phyloP scores from a whole-genome alignment of 2,888 invertebrate species.

The Nudaria mundana region DNA sequence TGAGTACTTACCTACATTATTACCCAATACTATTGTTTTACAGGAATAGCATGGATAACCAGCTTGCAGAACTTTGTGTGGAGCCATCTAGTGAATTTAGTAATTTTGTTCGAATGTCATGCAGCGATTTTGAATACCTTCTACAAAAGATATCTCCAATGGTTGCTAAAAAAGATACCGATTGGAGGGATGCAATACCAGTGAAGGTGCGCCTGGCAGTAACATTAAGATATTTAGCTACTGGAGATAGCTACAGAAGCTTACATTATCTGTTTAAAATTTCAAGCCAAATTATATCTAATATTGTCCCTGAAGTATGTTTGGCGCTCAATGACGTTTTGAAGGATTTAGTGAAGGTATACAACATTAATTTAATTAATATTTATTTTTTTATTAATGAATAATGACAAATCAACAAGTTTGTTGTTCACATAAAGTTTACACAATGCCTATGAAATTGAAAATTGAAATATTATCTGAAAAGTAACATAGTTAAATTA shows the following conservation, averaged over 20 bases:
- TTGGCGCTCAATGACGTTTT: neutral
- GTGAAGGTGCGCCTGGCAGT: neutral
- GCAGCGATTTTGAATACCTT: neutral
- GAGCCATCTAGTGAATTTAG: neutral
- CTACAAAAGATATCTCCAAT: neutral
- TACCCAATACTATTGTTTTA: neutral
- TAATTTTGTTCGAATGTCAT: constrained; percentile 1
- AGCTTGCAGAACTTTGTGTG: neutral
- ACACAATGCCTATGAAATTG: neutral
- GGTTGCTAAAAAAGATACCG: neutral
- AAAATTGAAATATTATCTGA: neutral
- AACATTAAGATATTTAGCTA: too few relatives aligned
- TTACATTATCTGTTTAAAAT: neutral
- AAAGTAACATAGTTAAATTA: too few relatives aligned
- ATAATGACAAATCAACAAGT: neutral
- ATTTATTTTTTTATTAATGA: neutral
- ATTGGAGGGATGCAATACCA: constrained; percentile 1
- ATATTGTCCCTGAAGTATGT: neutral
- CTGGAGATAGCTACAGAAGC: neutral
- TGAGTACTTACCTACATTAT: too few relatives aligned
- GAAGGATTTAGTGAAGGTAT: neutral
- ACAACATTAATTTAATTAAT: neutral
- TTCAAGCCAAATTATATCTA: too few relatives aligned
- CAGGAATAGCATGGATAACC: neutral
- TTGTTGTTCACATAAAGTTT: neutral